phyloP scores from a whole-genome alignment of 2,888 invertebrate species.

The Hololepta plana region DNA sequence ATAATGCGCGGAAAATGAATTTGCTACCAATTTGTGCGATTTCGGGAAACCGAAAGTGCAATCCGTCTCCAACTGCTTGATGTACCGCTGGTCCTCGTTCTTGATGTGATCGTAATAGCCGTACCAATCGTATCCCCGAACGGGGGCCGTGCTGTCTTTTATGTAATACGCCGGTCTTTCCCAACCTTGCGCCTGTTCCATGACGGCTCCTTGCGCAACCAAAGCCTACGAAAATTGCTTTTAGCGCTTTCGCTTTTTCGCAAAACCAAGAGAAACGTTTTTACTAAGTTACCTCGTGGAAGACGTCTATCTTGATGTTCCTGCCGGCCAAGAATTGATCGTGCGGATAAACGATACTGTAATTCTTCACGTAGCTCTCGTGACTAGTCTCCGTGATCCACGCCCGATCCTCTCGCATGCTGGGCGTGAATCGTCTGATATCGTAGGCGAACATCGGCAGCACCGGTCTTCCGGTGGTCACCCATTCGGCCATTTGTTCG shows the following conservation, averaged over 20 bases:
- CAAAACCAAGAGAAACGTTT: constrained; percentile 9
- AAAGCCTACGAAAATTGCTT: constrained; percentile 24
- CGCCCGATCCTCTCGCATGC: constrained; percentile 45
- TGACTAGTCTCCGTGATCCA: constrained; percentile 75
- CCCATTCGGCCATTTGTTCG: constrained; percentile 73
- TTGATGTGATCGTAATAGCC: constrained; percentile 55
- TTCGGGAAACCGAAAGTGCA: constrained; percentile 66
- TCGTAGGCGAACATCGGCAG: constrained; percentile 77
- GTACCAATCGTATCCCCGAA: constrained; percentile 70
- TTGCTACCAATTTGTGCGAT: constrained; percentile 55
- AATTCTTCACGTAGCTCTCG: constrained; percentile 80
- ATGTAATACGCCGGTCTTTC: constrained; percentile 75
- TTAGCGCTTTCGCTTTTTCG: background rate
- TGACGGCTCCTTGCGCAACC: constrained; percentile 62
- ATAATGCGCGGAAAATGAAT: background rate
- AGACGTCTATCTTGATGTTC: constrained; percentile 45
- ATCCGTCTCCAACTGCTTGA: constrained; percentile 51
- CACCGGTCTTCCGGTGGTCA: constrained; percentile 62
- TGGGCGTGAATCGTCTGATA: constrained; percentile 62
- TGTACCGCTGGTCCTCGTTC: constrained; percentile 49
- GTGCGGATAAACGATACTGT: constrained; percentile 62
- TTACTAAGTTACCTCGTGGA: constrained; percentile 37
- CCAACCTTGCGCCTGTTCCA: constrained; percentile 78
- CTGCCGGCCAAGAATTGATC: constrained; percentile 72
- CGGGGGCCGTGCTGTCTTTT: constrained; percentile 34